A percentile compares a stretch with the other conserved stretches of the same genome.
phyloP scores from a whole-genome alignment of 2,113 vertebrate genomes.

The Xenus cinereus region DNA sequence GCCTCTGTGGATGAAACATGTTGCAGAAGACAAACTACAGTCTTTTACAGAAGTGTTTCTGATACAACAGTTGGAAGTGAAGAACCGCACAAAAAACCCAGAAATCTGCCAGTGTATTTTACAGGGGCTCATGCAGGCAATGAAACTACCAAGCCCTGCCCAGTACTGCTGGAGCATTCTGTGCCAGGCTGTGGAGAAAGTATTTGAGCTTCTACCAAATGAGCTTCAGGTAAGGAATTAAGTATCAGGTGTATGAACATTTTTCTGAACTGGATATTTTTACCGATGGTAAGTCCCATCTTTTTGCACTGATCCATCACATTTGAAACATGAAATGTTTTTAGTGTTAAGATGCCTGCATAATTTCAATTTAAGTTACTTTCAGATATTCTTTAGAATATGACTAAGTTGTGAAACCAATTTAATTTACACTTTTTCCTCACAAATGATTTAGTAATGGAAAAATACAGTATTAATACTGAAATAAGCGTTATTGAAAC shows the following conservation, averaged over 20 bases:
- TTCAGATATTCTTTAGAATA: not conserved
- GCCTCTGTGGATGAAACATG: slow-evolving; percentile 88
- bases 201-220: slow-evolving; percentile 86
- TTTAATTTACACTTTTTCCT: not conserved
- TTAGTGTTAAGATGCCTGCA: not conserved
- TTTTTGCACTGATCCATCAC: not conserved
- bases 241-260: not conserved
- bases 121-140: slow-evolving; percentile 83
- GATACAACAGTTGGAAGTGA: slow-evolving; percentile 78
- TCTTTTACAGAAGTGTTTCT: slow-evolving; percentile 81
- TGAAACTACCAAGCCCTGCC: slow-evolving; percentile 85
- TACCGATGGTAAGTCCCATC: not conserved
- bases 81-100: slow-evolving; percentile 4
- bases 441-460: not conserved
- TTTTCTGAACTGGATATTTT: not conserved
- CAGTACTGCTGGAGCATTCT: slow-evolving; percentile 85
- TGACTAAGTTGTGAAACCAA: not conserved
- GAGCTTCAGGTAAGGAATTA: slow-evolving; percentile 80
- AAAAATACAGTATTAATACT: not conserved
- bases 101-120: slow-evolving; percentile 77
- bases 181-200: slow-evolving; percentile 79
- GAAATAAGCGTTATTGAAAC: not conserved
- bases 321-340: not conserved
- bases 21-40: slow-evolving; percentile 89
- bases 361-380: not conserved